Base-by-base conservation (phyloP, 2,888 invertebrate species). In the Falcaria lacertinaria region DNA sequence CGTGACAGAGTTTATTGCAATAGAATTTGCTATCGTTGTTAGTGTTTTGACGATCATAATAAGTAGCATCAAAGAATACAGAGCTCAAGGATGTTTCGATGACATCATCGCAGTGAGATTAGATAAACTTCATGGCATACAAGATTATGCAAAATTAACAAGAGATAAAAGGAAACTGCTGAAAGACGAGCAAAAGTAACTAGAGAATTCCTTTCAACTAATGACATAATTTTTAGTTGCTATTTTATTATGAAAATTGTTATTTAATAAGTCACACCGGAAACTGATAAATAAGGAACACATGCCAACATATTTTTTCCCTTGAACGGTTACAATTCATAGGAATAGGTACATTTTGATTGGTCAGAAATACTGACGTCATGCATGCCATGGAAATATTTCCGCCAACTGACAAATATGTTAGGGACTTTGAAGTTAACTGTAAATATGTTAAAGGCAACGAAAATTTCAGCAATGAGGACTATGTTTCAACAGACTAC, bases 201-300 rank as follows among this genome's bases (percentile, higher is more conserved):
- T 2, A 25, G n/a, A n/a, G n/a, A n/a, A n/a, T n/a, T n/a, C n/a
- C n/a, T n/a, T n/a, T n/a, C n/a, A n/a, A n/a, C n/a, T n/a, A n/a
- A n/a, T n/a, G n/a, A n/a, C n/a, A n/a, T n/a, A n/a, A n/a, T n/a
- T n/a, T n/a, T n/a, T n/a, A n/a, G n/a, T n/a, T n/a, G n/a, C n/a
- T n/a, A n/a, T 37, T 22, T 8, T 2, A 13, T 15, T 22, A 22
- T 22, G 14, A 13, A 15, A 22, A 14, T 3, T 14, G 36, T 69
- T 69, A 71, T 73, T 64, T 59, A 53, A 47, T 69, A 69, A 69
- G 68, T 74, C 72, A 74, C 55, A 47, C 44, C 58, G 66, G 57
- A 60, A 60, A 57, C 40, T 19, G 42, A 39, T 49, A 45, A 51
- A 68, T 74, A 73, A 74, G 64, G 65, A 73, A 64, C 63, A 34